Base-by-base conservation (phyloP, 2,797 vertebrate genomes). In the Monodelphis domestica region DNA sequence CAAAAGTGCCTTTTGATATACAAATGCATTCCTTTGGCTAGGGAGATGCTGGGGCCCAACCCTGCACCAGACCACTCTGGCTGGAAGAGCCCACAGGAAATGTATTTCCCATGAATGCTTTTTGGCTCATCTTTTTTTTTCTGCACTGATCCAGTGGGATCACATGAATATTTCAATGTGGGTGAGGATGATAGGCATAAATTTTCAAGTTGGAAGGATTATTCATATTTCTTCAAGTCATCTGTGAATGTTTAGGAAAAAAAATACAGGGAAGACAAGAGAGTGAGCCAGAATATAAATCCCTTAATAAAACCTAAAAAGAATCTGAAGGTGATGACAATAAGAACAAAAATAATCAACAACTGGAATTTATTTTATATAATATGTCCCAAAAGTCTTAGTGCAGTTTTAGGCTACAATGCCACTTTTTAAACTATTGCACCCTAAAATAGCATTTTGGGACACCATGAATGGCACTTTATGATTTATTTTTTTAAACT, bases 181-280 rank as follows among this genome's bases (percentile, higher is more conserved):
- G 38, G 70, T 84, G 70, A 88, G n/a, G 29, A 91, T 92, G 63
- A 57, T 91, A 93, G 78, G 54, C 38, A 51, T 95, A 90, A 94
- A 92, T 92, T 92, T 33, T 93, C 56, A 90, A 53, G 57, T 78
- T 90, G 53, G 96, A 93, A 90, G 15, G 12, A 91, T 95, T 91
- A 90, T 94, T 95, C 53, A 15, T 38, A 51, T 63, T 89, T 96
- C 54, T 52, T 91, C 93, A 53, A 93, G 63, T 93, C 88, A 70
- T 5, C 53, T 88, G 89, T 29, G 53, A 91, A n/a, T 53, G 51
- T 88, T 94, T 90, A 93, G 17, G 12, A 9, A 52, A 30, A 94
- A 95, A 57, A 92, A 89, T 59, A 95, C 10, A 28, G 0, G 4
- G 33, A 57, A 87, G 57, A 59, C 1, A 38, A 84, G 3, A 5